These are phyloP conservation scores for Stegodyphus dumicola DNA, from an alignment of 1,140 invertebrate species.

Conservation along the genomic window DNA sequence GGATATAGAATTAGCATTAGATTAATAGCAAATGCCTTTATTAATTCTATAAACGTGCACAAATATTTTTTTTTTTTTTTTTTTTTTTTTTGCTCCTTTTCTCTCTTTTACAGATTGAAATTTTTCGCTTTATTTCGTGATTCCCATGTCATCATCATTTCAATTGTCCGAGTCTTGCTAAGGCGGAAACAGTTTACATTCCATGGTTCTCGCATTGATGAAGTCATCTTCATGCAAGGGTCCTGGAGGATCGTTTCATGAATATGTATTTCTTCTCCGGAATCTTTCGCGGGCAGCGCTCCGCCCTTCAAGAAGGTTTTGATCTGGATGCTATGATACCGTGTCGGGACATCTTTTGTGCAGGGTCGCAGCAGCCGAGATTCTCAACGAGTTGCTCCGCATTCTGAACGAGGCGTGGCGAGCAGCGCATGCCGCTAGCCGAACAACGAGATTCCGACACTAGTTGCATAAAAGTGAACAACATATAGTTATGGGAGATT, in stretches of 20 bases:
- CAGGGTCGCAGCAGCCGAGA: background rate
- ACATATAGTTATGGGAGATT: background rate
- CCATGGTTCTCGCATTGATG: too few species aligned
- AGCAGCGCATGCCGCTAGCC: background rate
- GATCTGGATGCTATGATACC: conserved; percentile 34
- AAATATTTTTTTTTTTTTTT: too few species aligned
- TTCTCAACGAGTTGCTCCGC: conserved; percentile 17
- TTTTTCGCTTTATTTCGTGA: too few species aligned
- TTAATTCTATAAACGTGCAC: too few species aligned
- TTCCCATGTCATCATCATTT: too few species aligned
- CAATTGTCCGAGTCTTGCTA: too few species aligned
- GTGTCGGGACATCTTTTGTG: conserved; percentile 43
- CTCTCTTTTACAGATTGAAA: too few species aligned
- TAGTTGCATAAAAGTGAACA: conserved; percentile 29
- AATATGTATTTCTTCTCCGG: conserved; percentile 19
- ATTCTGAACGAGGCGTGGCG: conserved; percentile 42
- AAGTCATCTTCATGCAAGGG: conserved; percentile 31
- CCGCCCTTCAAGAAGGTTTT: conserved; percentile 22
- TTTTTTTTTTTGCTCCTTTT: too few species aligned
- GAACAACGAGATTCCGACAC: conserved; percentile 20
- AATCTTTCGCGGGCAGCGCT: background rate
- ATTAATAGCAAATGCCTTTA: too few species aligned
- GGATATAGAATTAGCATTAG: too few species aligned
- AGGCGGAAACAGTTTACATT: too few species aligned
- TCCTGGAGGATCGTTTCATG: conserved; percentile 16